phyloP scores from a whole-genome alignment of 2,113 vertebrate species.

The Seriola aureovittata region DNA sequence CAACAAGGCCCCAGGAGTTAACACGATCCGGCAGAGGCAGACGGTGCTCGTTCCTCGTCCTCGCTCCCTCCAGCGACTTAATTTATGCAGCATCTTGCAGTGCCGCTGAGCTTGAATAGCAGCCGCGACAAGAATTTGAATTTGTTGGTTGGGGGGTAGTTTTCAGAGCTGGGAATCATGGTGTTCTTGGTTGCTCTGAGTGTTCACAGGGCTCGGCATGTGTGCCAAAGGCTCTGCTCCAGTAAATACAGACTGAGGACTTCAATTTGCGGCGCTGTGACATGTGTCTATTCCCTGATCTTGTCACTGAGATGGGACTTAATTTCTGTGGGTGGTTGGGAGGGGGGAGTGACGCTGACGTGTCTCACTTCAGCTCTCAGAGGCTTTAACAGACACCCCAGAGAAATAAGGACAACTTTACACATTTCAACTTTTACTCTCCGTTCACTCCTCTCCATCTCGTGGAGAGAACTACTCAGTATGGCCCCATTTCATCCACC shows the following conservation, averaged over 20 bases:
- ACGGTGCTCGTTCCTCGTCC: slow-evolving; percentile 46
- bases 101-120: slow-evolving; percentile 69
- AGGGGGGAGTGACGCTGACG: slow-evolving; percentile 3
- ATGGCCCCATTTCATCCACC: slow-evolving; percentile 42
- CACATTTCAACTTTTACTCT: slow-evolving; percentile 48
- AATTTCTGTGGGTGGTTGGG: slow-evolving; percentile 51
- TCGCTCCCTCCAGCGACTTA: slow-evolving; percentile 65
- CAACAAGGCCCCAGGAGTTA: slow-evolving; percentile 52
- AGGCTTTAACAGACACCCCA: slow-evolving; percentile 52
- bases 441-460: slow-evolving; percentile 26
- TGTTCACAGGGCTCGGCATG: background rate
- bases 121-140: slow-evolving; percentile 72
- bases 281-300: slow-evolving; percentile 68
- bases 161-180: slow-evolving; percentile 41
- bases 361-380: slow-evolving; percentile 51
- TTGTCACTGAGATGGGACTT: slow-evolving; percentile 45
- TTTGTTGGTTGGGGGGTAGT: slow-evolving; percentile 50
- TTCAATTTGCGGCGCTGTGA: slow-evolving; percentile 58
- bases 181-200: slow-evolving; percentile 25
- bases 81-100: slow-evolving; percentile 83
- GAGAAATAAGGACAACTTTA: slow-evolving; percentile 43
- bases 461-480: slow-evolving; percentile 24
- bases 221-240: slow-evolving; percentile 55
- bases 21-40: slow-evolving; percentile 44
- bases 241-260: slow-evolving; percentile 71